Evolutionary conservation across 2,797 vertebrate species (phyloP).

Genomic region (Helarctos malayanus): DNA sequence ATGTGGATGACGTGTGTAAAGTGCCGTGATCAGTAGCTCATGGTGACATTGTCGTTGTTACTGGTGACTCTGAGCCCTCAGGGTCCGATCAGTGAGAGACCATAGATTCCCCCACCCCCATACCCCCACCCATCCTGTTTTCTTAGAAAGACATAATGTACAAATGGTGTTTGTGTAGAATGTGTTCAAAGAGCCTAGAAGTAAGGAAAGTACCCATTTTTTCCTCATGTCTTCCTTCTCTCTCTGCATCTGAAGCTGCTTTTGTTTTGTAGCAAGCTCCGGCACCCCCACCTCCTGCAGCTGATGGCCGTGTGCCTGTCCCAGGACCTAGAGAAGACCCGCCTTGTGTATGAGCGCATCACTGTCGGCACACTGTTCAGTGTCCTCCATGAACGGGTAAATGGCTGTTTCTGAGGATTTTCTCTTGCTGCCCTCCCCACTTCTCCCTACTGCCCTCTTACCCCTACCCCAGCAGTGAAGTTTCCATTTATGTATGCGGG

Average conservation of each 20-base stretch:
- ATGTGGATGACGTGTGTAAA: neutral
- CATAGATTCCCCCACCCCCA: neutral
- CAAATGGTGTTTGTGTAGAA: slow-evolving; percentile 23
- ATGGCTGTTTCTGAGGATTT: neutral
- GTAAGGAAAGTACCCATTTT: neutral
- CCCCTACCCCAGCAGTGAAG: neutral
- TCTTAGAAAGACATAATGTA: slow-evolving; percentile 26
- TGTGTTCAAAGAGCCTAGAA: slow-evolving; percentile 20
- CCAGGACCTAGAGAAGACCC: slow-evolving; percentile 87
- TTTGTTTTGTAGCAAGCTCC: slow-evolving; percentile 87
- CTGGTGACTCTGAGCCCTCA: neutral
- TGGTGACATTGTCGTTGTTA: neutral
- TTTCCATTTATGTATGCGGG: neutral
- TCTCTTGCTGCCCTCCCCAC: neutral
- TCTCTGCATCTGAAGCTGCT: neutral
- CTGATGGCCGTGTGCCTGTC: slow-evolving; percentile 90
- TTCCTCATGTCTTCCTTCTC: neutral
- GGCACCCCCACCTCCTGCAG: slow-evolving; percentile 89
- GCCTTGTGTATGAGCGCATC: slow-evolving; percentile 90
- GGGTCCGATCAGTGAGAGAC: neutral
- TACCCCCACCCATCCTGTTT: neutral
- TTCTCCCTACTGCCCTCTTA: neutral
- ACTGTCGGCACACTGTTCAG: slow-evolving; percentile 89
- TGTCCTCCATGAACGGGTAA: slow-evolving; percentile 91
- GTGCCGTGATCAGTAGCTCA: neutral